A percentile compares a stretch with the other conserved stretches of the same genome.
Conservation (phyloP, 1,140 invertebrate species). For the Pogonus chalceus region DNA sequence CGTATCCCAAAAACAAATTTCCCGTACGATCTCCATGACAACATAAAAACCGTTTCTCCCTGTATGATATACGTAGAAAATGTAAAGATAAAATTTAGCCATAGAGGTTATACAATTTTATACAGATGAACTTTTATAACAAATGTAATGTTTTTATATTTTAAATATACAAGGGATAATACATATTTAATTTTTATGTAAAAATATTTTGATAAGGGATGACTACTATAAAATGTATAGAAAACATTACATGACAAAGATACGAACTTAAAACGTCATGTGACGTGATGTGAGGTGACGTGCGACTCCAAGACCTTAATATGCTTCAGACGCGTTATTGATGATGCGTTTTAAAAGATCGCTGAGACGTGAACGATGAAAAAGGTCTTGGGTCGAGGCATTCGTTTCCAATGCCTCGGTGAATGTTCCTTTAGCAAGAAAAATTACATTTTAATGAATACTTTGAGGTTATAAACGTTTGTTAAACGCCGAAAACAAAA, state of each 20-base stretch:
- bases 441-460: constrained; percentile 6
- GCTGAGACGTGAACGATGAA: constrained; percentile 4
- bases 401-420: not conserved
- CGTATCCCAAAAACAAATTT: not conserved
- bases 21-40: constrained; percentile 2
- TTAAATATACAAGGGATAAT: too few relatives aligned
- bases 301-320: not conserved
- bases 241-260: not conserved
- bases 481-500: not conserved
- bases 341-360: constrained; percentile 3
- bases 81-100: too few relatives aligned
- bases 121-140: too few relatives aligned
- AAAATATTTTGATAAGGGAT: too few relatives aligned
- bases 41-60: constrained; percentile 6
- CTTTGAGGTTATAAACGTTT: not conserved
- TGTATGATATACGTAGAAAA: too few relatives aligned
- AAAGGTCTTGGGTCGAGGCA: not conserved
- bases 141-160: too few relatives aligned
- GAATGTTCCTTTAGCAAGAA: not conserved
- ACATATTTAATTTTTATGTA: too few relatives aligned
- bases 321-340: constrained; percentile 6
- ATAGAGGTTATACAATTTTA: too few relatives aligned
- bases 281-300: not conserved
- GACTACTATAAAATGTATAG: not conserved
- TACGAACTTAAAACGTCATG: not conserved